These are phyloP conservation scores for Habroteleia sp. DNA, from an alignment of 2,888 invertebrate species.

Conservation along the genomic window DNA sequence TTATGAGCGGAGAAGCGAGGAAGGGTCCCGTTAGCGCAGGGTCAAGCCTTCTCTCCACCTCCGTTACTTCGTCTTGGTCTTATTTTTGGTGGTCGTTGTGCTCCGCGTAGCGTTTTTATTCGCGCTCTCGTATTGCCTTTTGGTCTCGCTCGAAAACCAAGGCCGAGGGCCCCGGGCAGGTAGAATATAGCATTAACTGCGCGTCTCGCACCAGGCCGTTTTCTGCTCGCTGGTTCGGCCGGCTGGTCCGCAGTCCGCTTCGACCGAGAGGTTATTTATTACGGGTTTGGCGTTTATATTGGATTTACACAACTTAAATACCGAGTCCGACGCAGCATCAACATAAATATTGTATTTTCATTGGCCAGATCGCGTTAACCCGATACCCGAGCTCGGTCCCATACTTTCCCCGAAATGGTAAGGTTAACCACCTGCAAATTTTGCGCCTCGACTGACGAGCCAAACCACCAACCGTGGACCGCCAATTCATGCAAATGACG, in stretches of 20 bases:
- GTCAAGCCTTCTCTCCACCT: constrained; percentile 72
- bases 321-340: constrained; percentile 75
- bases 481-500: constrained; percentile 6
- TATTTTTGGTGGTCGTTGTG: constrained; percentile 53
- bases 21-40: constrained; percentile 80
- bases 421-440: constrained; percentile 57
- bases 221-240: constrained; percentile 32
- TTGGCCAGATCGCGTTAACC: constrained; percentile 59
- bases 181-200: constrained; percentile 75
- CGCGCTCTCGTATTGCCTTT: constrained; percentile 67
- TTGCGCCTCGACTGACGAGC: no score
- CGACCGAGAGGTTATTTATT: constrained; percentile 78
- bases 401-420: constrained; percentile 63
- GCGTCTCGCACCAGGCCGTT: constrained; percentile 37
- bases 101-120: constrained; percentile 52
- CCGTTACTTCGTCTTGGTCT: constrained; percentile 45
- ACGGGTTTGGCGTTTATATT: constrained; percentile 79
- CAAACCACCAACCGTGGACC: constrained; percentile 14
- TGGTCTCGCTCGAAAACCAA: constrained; percentile 77
- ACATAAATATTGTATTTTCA: constrained; percentile 79
- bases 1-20: constrained; percentile 77
- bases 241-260: constrained; percentile 60
- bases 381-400: constrained; percentile 41
- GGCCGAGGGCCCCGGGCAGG: constrained; percentile 75
- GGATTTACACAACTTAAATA: constrained; percentile 80